phyloP scores from a whole-genome alignment of 2,113 vertebrate genomes.

The Psammodynastes pulverulentus region DNA sequence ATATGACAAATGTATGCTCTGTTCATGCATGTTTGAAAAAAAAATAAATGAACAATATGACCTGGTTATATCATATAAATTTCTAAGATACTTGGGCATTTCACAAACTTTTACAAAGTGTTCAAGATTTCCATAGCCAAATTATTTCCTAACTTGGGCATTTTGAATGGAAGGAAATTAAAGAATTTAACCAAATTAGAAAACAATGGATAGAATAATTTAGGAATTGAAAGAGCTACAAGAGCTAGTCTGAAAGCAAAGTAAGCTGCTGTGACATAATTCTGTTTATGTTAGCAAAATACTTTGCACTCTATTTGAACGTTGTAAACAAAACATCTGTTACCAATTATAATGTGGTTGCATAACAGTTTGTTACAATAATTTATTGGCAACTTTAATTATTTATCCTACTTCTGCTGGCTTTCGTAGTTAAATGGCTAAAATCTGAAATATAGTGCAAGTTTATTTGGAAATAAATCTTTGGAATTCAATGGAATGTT shows the following conservation, averaged over 20 bases:
- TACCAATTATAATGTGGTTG: neutral
- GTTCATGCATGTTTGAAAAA: neutral
- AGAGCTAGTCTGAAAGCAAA: neutral
- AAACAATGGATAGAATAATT: neutral
- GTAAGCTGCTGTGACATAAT: neutral
- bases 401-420: neutral
- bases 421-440: neutral
- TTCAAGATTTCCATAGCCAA: neutral
- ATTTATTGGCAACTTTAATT: constrained; percentile 10
- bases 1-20: neutral
- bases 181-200: neutral
- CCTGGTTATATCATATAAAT: neutral
- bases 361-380: constrained; percentile 14
- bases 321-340: constrained; percentile 10
- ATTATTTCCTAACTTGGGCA: neutral
- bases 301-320: constrained; percentile 6
- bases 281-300: neutral
- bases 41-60: neutral
- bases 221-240: neutral
- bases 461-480: neutral
- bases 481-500: neutral
- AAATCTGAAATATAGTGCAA: neutral
- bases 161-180: neutral
- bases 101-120: neutral
- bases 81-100: neutral